phyloP scores from a whole-genome alignment of 2,888 invertebrate species.

The Thymelicus lineola region DNA sequence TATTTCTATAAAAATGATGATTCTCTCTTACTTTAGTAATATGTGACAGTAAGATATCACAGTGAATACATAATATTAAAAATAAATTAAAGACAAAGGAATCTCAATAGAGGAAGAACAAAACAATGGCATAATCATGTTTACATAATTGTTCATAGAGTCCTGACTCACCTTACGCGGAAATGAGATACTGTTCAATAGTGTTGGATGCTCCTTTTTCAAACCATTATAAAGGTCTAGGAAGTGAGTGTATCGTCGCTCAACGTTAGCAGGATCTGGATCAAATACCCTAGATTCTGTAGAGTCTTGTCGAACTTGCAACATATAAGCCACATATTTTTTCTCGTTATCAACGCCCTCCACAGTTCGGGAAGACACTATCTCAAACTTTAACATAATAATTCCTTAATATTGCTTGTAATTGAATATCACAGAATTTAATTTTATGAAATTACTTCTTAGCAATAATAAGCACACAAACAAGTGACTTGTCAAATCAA shows the following conservation, averaged over 20 bases:
- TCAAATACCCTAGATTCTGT: conserved; percentile 74
- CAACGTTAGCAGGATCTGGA: conserved; percentile 86
- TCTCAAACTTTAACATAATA: conserved; percentile 86
- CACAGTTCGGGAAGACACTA: conserved; percentile 87
- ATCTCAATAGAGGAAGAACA: conserved; percentile 14
- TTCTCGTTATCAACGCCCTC: conserved; percentile 86
- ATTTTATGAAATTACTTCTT: neutral
- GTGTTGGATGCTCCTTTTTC: conserved; percentile 83
- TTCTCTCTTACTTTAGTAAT: too few species aligned
- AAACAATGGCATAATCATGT: conserved; percentile 33
- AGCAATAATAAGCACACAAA: neutral
- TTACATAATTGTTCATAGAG: conserved; percentile 46
- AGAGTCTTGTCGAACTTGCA: conserved; percentile 87
- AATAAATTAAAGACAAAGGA: conserved; percentile 10
- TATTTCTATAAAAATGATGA: too few species aligned
- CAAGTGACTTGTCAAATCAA: neutral
- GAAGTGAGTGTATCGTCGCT: conserved; percentile 90
- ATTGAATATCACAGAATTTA: conserved; percentile 5
- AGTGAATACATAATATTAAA: too few species aligned
- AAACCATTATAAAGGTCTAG: conserved; percentile 86
- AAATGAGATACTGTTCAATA: conserved; percentile 84
- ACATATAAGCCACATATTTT: conserved; percentile 89
- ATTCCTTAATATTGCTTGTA: conserved; percentile 9
- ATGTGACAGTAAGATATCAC: too few species aligned
- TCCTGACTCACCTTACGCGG: conserved; percentile 88